Conservation (phyloP, 2,888 invertebrate species). For the Pristionchus entomophagus region DNA sequence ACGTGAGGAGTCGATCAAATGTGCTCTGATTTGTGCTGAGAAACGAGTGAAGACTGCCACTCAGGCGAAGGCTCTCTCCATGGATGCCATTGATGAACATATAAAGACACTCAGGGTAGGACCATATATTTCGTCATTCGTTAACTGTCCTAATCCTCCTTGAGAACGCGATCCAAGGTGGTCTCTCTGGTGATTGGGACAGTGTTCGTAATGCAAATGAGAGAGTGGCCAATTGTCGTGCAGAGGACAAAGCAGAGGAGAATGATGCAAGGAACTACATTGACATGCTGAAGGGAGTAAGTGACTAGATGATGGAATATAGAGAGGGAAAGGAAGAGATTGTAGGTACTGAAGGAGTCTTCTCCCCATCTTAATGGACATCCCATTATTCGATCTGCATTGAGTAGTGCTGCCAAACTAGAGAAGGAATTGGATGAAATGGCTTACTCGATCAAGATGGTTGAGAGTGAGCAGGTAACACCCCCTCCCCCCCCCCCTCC, state of each 20-base stretch:
- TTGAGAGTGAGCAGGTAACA: constrained; percentile 81
- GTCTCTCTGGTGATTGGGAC: constrained; percentile 60
- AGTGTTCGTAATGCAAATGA: constrained; percentile 52
- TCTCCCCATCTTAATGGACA: constrained; percentile 39
- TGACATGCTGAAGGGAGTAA: constrained; percentile 66
- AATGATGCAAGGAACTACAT: constrained; percentile 67
- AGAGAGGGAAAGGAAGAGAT: not conserved
- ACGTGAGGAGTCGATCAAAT: constrained; percentile 6
- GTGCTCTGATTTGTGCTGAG: constrained; percentile 63
- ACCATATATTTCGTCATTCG: not conserved
- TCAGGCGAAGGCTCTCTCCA: constrained; percentile 65
- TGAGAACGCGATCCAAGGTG: constrained; percentile 76
- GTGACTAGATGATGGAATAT: not conserved
- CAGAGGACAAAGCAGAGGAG: constrained; percentile 59
- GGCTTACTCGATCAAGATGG: constrained; percentile 45
- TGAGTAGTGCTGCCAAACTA: constrained; percentile 22
- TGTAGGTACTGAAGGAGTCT: constrained; percentile 8
- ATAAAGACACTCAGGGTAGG: constrained; percentile 29
- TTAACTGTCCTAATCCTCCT: not conserved
- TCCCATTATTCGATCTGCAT: constrained; percentile 43
- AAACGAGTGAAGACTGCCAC: constrained; percentile 62
- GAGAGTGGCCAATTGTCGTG: constrained; percentile 52
- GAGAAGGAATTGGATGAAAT: constrained; percentile 46
- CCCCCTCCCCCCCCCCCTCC: not conserved
- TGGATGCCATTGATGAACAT: constrained; percentile 58